Evolutionary conservation across 2,888 invertebrate genomes (phyloP), one percentile per base, ranked within the genome.

Genomic region (Caenorhabditis japonica): DNA sequence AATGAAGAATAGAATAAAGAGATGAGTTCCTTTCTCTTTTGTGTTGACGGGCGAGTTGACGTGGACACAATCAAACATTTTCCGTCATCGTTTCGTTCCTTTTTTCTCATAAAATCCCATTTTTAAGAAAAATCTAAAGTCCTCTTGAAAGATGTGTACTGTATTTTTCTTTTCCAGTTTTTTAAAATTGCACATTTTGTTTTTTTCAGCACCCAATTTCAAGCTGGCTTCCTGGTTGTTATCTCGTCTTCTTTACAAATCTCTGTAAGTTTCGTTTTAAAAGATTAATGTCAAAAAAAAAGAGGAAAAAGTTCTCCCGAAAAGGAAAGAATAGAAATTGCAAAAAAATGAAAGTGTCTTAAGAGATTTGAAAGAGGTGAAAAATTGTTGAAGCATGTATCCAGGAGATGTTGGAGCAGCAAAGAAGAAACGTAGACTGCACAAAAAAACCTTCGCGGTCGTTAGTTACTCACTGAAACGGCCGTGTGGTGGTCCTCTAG

Each of bases 201-300:
- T 17, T 33, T 15, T 64, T 66, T 49, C 66, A 66, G 66, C 43
- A 15, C 23, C 23, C 39, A 41, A 10, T 47, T 46, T 41, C 75
- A 75, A 72, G 61, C 75, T 82, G 82, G 82, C 82, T 47, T 82
- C 82, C 58, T 82, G 82, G 82, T 70, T 82, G 55, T 58, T 82
- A 36, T 80, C 80, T 12, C 77, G 82, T 64, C 75, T 82, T 23
- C 76, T 82, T 72, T 82, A 82, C 77, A 80, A 79, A 62, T 82
- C 82, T 47, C 75, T 82, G 82, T 82, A 58, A 82, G 82, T 80
- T 75, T 30, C 51, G n/a, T n/a, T n/a, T 41, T 27, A 17, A 41
- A 41, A 49, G 7, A 1, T 47, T 41, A 15, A 21, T 23, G 43
- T 43, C 13, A 12, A 47, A 12, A 38, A 4, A n/a, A 17, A 44